Evolutionary conservation across 2,113 vertebrate genomes (phyloP).

Genomic region (Bujurquina vittata): DNA sequence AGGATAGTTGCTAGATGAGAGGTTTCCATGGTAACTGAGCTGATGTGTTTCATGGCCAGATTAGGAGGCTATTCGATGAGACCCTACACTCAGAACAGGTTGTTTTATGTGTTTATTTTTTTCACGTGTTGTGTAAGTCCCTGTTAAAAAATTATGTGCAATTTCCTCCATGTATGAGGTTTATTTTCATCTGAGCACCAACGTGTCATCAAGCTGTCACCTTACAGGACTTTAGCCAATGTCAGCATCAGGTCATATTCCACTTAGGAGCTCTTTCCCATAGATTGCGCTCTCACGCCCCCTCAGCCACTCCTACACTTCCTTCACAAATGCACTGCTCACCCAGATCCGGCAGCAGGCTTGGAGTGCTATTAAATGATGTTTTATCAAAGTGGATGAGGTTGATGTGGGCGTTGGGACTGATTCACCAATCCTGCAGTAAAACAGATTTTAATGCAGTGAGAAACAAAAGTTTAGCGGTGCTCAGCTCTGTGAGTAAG

Average conservation of each 20-base stretch:
- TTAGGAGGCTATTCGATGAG: conserved; percentile 18
- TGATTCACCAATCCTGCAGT: conserved; percentile 46
- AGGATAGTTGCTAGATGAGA: conserved; percentile 27
- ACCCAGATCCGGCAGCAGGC: conserved; percentile 14
- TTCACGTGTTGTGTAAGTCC: background rate
- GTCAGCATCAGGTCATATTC: conserved; percentile 22
- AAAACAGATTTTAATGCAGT: background rate
- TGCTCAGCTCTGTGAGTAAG: background rate
- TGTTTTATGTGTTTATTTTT: background rate
- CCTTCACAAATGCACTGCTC: conserved; percentile 27
- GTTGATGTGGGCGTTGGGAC: conserved; percentile 53
- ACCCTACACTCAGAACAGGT: conserved; percentile 4
- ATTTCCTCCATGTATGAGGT: background rate
- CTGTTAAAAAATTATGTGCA: background rate
- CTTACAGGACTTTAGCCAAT: background rate
- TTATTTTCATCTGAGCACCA: background rate
- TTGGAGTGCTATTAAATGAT: conserved; percentile 28
- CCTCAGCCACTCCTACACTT: conserved; percentile 51
- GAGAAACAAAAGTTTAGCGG: background rate
- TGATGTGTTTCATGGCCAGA: conserved; percentile 41
- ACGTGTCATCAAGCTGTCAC: conserved; percentile 7
- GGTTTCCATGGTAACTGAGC: conserved; percentile 66
- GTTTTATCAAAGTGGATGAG: conserved; percentile 39
- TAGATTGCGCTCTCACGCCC: conserved; percentile 25
- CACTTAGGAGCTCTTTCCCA: conserved; percentile 23